Conservation (phyloP, 2,888 invertebrate species). For the Ennomos erosarius region DNA sequence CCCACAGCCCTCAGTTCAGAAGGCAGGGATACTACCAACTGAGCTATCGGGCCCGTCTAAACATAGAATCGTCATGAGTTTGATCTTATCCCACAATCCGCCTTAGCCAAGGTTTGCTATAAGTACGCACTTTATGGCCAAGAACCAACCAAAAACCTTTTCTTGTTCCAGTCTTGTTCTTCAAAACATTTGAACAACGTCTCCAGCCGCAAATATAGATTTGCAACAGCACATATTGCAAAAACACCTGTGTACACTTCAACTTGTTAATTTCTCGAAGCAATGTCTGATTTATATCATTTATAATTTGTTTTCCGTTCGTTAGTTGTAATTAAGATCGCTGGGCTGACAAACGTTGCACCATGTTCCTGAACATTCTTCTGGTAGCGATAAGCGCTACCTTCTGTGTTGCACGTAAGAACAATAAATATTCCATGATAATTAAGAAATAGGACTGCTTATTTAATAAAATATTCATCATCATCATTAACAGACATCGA, state of each 20-base stretch:
- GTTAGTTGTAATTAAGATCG: slow-evolving; percentile 10
- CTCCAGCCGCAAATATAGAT: slow-evolving; percentile 3
- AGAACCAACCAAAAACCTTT: too few species aligned
- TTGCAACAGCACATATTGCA: slow-evolving; percentile 6
- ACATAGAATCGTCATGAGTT: too few species aligned
- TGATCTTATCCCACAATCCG: too few species aligned
- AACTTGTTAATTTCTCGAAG: slow-evolving; percentile 7
- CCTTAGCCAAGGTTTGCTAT: too few species aligned
- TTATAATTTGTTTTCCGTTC: background rate
- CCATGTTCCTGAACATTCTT: slow-evolving; percentile 2
- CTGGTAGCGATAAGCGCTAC: slow-evolving; percentile 3
- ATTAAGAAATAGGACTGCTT: too few species aligned
- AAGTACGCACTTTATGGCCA: too few species aligned
- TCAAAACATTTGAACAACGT: background rate
- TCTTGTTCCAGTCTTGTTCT: too few species aligned
- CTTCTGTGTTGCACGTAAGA: slow-evolving; percentile 12
- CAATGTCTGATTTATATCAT: background rate
- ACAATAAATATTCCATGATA: background rate
- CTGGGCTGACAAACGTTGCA: background rate
- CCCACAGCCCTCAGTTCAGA: too few species aligned
- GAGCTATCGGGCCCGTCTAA: too few species aligned
- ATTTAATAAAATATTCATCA: too few species aligned
- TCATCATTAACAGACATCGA: too few species aligned
- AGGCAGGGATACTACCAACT: too few species aligned
- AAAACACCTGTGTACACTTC: slow-evolving; percentile 15